Conservation (phyloP, 2,113 vertebrate species). For the Corvus hawaiiensis region DNA sequence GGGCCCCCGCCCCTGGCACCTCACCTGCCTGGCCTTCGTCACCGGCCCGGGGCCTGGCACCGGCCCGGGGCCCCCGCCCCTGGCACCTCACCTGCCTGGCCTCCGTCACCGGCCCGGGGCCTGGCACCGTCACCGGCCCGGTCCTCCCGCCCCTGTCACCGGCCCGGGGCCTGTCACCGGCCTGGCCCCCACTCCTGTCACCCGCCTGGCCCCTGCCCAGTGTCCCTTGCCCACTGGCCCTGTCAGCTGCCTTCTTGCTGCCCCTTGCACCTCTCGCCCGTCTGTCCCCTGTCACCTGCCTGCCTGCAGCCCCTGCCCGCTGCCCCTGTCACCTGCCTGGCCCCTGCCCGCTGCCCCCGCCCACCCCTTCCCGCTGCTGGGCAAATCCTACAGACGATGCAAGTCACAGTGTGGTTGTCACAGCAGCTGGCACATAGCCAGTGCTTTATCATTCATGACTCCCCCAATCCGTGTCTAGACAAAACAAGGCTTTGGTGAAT, state of each 20-base stretch:
- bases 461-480: fast-evolving
- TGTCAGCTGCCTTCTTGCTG: neutral
- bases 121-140: neutral
- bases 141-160: too few relatives aligned
- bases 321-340: neutral
- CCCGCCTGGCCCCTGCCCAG: too few relatives aligned
- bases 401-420: fast-evolving
- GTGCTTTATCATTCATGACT: fast-evolving
- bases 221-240: too few relatives aligned
- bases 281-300: neutral
- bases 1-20: too few relatives aligned
- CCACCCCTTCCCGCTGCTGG: too few relatives aligned
- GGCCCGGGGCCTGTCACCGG: neutral
- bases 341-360: neutral
- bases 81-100: too few relatives aligned
- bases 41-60: fast-evolving
- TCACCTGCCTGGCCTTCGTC: too few relatives aligned
- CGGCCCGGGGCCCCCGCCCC: too few relatives aligned
- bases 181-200: neutral
- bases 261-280: neutral
- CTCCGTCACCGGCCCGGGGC: too few relatives aligned
- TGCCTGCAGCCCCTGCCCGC: neutral
- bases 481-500: neutral
- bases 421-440: fast-evolving
- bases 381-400: too few relatives aligned